Percentiles rank a stretch among this genome's conserved stretches.
These are phyloP conservation scores for Phalacrocorax aristotelis DNA, from an alignment of 2,113 vertebrate species.

Conservation along the genomic window DNA sequence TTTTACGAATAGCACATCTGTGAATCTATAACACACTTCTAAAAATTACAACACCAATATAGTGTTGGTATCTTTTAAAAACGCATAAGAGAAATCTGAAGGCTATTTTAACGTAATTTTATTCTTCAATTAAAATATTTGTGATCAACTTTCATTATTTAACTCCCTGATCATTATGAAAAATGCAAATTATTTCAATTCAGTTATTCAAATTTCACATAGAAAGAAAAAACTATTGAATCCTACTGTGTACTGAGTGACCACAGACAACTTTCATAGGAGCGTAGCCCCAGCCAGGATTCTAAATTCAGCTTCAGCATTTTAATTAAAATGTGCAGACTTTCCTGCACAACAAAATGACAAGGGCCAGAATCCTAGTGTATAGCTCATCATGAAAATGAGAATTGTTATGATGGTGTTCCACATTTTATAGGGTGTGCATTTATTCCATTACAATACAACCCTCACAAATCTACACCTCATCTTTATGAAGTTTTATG, in stretches of 20 bases:
- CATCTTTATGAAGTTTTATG: not conserved
- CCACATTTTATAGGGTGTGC: not conserved
- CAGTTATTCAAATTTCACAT: not conserved
- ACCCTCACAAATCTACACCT: not conserved
- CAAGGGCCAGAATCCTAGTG: not conserved
- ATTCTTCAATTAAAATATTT: constrained; percentile 54
- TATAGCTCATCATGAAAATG: not conserved
- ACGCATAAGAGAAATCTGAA: constrained; percentile 27
- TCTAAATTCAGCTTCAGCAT: not conserved
- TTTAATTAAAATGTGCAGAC: not conserved
- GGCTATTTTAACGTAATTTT: constrained; percentile 31
- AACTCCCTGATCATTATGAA: constrained; percentile 37
- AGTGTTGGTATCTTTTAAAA: not conserved
- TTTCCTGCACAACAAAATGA: not conserved
- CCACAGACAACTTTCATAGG: not conserved
- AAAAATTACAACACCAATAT: constrained; percentile 2
- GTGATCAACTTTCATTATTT: constrained; percentile 49
- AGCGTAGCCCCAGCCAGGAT: not conserved
- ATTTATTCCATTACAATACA: not conserved
- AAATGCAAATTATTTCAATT: constrained; percentile 62
- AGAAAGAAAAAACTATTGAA: not conserved
- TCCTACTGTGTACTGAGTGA: not conserved
- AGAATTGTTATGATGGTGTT: not conserved
- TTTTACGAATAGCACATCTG: not conserved
- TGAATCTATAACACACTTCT: not conserved